Percentiles rank a stretch among this genome's conserved stretches.
phyloP scores from a whole-genome alignment of 2,113 vertebrate genomes.

The Chloebia gouldiae region DNA sequence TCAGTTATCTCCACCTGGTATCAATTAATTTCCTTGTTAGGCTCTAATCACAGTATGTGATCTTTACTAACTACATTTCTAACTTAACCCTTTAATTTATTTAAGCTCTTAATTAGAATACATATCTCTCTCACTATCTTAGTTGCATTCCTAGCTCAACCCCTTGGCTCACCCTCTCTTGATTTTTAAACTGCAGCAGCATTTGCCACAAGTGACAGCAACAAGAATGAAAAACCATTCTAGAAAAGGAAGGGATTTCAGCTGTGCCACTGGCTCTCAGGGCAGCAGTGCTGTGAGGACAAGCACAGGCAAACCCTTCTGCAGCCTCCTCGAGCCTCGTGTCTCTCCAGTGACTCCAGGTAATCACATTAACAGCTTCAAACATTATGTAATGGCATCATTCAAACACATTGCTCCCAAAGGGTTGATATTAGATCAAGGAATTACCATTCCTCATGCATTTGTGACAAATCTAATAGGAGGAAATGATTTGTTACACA shows the following conservation, averaged over 20 bases:
- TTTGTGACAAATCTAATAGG: conserved; percentile 46
- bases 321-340: background rate
- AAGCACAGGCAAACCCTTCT: background rate
- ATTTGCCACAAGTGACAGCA: background rate
- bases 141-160: background rate
- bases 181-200: background rate
- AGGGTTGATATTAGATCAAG: conserved; percentile 35
- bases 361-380: conserved; percentile 60
- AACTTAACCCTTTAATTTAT: background rate
- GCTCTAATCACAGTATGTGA: background rate
- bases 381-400: conserved; percentile 56
- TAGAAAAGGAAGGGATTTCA: background rate
- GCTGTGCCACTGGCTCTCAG: background rate
- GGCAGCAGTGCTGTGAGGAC: background rate
- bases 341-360: conserved; percentile 7
- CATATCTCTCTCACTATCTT: background rate
- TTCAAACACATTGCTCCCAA: conserved; percentile 56
- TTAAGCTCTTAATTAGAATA: background rate
- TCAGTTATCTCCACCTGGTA: background rate
- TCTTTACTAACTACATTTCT: background rate
- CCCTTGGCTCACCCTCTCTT: background rate
- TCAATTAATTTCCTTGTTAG: background rate
- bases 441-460: conserved; percentile 46
- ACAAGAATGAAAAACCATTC: background rate
- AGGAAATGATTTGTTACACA: conserved; percentile 37